Percentiles rank a stretch among this genome's conserved stretches.
phyloP scores from a whole-genome alignment of 2,797 vertebrate genomes.

The Trachops cirrhosus region DNA sequence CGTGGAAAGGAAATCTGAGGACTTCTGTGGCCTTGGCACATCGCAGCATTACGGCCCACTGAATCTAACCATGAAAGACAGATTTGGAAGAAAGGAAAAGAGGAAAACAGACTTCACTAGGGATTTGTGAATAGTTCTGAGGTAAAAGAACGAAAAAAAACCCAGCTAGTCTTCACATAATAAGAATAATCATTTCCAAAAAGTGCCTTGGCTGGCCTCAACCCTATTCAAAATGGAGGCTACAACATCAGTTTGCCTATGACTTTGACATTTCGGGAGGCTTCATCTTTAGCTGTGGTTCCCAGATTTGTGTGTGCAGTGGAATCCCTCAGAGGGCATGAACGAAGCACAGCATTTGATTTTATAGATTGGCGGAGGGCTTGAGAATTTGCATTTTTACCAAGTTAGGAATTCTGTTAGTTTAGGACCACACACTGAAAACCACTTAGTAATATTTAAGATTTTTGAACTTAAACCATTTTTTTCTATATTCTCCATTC shows the following conservation, averaged over 20 bases:
- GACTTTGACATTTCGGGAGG: not conserved
- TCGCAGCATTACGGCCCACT: rapidly evolving
- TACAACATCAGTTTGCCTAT: not conserved
- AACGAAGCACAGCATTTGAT: not conserved
- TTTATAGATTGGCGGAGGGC: not conserved
- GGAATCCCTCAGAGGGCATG: not conserved
- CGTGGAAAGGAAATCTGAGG: not conserved
- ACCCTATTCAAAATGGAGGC: not conserved
- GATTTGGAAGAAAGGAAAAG: not conserved
- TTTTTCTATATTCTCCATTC: not conserved
- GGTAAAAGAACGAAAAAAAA: not conserved
- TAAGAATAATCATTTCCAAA: not conserved
- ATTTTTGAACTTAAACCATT: not conserved
- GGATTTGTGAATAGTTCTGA: not conserved
- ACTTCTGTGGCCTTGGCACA: not conserved
- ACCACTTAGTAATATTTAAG: not conserved
- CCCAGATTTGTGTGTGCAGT: not conserved
- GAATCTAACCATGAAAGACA: not conserved
- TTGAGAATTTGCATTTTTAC: not conserved
- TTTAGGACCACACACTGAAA: not conserved
- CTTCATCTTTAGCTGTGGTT: not conserved
- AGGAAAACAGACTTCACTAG: not conserved
- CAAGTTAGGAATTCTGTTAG: not conserved
- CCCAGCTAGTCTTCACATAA: not conserved
- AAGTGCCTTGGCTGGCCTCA: not conserved